These are phyloP conservation scores for Aldrovandia affinis DNA, from an alignment of 2,797 vertebrate species.

Conservation along the genomic window DNA sequence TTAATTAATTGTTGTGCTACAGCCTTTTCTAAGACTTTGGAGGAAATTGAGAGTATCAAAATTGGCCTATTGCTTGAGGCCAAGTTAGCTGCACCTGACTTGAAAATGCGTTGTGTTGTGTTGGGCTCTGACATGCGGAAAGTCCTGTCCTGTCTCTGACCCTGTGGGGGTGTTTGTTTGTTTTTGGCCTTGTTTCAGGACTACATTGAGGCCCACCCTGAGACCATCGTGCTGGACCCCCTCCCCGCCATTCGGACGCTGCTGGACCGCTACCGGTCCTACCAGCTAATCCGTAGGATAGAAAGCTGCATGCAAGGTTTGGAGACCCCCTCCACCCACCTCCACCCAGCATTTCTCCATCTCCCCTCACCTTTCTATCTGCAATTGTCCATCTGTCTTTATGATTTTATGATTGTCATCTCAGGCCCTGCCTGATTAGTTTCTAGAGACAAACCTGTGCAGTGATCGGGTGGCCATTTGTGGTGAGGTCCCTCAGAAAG, in stretches of 20 bases:
- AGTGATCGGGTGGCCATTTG: too few species aligned
- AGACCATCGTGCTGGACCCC: slow-evolving; percentile 94
- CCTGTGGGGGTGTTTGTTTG: neutral
- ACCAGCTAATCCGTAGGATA: slow-evolving; percentile 92
- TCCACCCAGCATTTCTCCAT: neutral
- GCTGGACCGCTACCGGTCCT: slow-evolving; percentile 95
- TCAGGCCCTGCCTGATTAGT: too few species aligned
- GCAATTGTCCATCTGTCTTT: too few species aligned
- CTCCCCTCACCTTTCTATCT: neutral
- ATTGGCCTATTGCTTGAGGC: too few species aligned
- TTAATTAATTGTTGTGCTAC: too few species aligned
- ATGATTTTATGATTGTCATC: too few species aligned
- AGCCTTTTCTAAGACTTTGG: too few species aligned
- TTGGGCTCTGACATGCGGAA: neutral
- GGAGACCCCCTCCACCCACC: neutral
- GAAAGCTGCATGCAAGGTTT: slow-evolving; percentile 94
- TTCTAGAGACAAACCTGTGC: too few species aligned
- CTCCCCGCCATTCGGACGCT: slow-evolving; percentile 94
- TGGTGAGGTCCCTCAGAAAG: too few species aligned
- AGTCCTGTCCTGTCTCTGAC: neutral
- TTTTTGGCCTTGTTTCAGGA: slow-evolving; percentile 74
- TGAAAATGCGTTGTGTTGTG: too few species aligned
- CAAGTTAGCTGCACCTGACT: too few species aligned
- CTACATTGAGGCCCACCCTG: slow-evolving; percentile 94
- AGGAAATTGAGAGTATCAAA: too few species aligned